Conservation (phyloP, 2,888 invertebrate genomes). For the Busseola fusca region DNA sequence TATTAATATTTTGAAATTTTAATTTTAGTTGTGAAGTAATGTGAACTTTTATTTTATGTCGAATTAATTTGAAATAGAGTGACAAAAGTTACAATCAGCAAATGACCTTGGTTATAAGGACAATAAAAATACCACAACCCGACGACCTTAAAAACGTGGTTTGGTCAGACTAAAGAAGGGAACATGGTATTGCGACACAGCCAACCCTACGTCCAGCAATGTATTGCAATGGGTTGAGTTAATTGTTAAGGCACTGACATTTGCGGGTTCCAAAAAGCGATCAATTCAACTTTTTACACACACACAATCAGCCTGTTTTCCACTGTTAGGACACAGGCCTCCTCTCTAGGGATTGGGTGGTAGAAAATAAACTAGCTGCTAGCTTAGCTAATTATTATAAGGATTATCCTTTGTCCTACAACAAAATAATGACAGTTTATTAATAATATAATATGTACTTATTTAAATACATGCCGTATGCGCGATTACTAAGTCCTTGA, state of each 20-base stretch:
- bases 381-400: background rate
- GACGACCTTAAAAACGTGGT: background rate
- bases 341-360: no score
- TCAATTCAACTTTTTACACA: no score
- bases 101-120: background rate
- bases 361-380: background rate
- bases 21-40: constrained; percentile 2
- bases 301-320: no score
- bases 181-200: no score
- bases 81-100: background rate
- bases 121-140: background rate
- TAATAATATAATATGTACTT: background rate
- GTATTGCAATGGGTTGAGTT: no score
- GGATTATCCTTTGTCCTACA: background rate
- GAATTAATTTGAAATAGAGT: background rate
- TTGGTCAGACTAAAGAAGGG: background rate
- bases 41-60: background rate
- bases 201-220: background rate
- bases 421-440: background rate
- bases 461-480: background rate
- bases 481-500: background rate
- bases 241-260: no score
- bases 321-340: no score
- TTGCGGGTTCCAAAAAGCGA: no score
- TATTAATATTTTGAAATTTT: background rate